A percentile compares a stretch with the other conserved stretches of the same genome.
Conservation (phyloP, 2,888 invertebrate genomes). For the Minunthozetes semirufus region DNA sequence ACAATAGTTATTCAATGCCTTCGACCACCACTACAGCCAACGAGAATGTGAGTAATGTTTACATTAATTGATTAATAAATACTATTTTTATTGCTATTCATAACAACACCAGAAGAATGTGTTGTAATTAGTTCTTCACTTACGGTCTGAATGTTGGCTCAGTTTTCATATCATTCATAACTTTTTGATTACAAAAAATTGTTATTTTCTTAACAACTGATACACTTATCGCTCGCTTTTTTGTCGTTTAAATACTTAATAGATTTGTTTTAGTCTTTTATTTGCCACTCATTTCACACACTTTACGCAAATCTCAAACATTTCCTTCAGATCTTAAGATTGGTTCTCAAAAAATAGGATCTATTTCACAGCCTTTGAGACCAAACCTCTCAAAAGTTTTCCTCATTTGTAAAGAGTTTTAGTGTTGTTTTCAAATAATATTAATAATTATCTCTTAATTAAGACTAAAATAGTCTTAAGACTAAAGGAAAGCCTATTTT, state of each 20-base stretch:
- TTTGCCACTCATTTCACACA: background rate
- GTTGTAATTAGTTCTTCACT: background rate
- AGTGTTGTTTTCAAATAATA: background rate
- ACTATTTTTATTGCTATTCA: background rate
- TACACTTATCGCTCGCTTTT: background rate
- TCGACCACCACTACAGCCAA: conserved; percentile 9
- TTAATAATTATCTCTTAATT: background rate
- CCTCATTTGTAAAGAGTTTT: background rate
- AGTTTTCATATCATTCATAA: no score
- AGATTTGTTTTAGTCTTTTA: background rate
- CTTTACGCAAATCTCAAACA: background rate
- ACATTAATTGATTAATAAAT: background rate
- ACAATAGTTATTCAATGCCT: conserved; percentile 22
- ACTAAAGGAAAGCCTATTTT: conserved; percentile 1
- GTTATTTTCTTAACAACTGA: background rate
- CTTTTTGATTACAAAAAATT: background rate
- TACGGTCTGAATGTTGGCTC: background rate
- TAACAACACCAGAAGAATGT: background rate
- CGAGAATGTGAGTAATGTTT: conserved; percentile 11
- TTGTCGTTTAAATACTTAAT: background rate
- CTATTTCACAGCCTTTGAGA: background rate
- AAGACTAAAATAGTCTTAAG: background rate
- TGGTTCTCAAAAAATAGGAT: background rate
- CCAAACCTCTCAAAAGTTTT: background rate
- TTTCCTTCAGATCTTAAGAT: background rate